Conservation (phyloP, 2,888 invertebrate genomes). For the Athalia cordata region DNA sequence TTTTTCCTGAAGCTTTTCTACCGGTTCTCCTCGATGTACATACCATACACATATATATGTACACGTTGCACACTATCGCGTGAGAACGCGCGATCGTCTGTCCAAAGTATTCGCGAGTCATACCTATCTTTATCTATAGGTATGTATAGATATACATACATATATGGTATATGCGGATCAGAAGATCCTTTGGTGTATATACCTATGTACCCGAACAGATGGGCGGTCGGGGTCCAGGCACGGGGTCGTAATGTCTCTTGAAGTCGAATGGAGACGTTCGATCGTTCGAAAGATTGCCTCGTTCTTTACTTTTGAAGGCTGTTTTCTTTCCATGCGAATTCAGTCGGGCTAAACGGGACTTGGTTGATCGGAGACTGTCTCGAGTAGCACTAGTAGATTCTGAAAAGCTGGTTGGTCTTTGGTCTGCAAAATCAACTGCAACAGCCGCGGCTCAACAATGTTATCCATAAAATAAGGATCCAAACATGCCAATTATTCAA, state of each 20-base stretch:
- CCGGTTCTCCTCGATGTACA: conserved; percentile 9
- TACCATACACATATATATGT: conserved; percentile 44
- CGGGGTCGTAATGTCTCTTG: conserved; percentile 40
- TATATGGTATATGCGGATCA: not conserved
- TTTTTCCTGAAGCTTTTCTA: not conserved
- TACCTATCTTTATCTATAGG: not conserved
- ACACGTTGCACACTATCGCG: not conserved
- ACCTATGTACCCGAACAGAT: conserved; percentile 29
- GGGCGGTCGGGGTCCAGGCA: conserved; percentile 33
- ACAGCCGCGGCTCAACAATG: not conserved
- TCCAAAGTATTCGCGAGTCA: conserved; percentile 34
- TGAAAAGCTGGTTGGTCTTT: conserved; percentile 23
- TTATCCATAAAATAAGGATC: no score
- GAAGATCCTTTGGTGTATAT: conserved; percentile 17
- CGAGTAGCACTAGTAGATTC: conserved; percentile 22
- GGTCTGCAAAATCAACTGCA: conserved; percentile 18
- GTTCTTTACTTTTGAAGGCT: conserved; percentile 62
- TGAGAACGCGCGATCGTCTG: not conserved
- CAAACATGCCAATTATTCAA: no score
- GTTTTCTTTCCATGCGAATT: conserved; percentile 57
- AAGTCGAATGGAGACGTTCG: conserved; percentile 64
- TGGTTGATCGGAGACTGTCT: conserved; percentile 40
- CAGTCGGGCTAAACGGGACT: not conserved
- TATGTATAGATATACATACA: not conserved
- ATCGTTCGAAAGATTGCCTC: conserved; percentile 68